Evolutionary conservation across 2,888 invertebrate species (phyloP).

Genomic region (Luperina nickerlii): DNA sequence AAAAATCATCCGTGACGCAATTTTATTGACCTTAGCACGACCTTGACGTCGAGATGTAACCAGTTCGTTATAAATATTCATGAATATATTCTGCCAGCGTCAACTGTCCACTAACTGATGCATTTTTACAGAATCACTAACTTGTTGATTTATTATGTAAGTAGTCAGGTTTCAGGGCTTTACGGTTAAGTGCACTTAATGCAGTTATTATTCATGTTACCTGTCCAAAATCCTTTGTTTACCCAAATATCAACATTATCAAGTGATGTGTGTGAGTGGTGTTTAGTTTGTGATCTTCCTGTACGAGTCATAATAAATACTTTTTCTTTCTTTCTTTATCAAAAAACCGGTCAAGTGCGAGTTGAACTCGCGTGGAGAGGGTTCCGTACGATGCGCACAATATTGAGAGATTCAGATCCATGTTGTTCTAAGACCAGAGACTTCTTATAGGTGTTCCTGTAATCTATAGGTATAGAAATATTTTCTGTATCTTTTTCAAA

Average conservation of each 20-base stretch:
- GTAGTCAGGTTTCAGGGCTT: background rate
- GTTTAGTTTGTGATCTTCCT: no score
- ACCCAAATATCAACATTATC: background rate
- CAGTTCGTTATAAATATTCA: slow-evolving; percentile 41
- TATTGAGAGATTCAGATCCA: no score
- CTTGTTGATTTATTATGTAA: background rate
- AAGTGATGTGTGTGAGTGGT: no score
- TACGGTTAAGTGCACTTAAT: background rate
- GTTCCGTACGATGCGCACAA: no score
- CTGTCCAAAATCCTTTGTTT: background rate
- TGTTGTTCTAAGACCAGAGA: no score
- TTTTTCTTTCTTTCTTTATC: no score
- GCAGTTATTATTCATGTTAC: background rate
- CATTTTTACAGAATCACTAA: background rate
- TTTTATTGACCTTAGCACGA: slow-evolving; percentile 26
- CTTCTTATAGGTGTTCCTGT: no score
- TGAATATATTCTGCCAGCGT: background rate
- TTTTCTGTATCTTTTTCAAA: no score
- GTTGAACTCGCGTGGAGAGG: no score
- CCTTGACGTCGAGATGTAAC: slow-evolving; percentile 42
- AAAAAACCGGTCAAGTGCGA: no score
- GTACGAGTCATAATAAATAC: no score
- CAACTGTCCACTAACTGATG: slow-evolving; percentile 5
- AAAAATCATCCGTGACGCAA: slow-evolving; percentile 15
- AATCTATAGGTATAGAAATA: no score